Base-by-base conservation (phyloP, 2,888 invertebrate genomes). In the Heliconius erato region DNA sequence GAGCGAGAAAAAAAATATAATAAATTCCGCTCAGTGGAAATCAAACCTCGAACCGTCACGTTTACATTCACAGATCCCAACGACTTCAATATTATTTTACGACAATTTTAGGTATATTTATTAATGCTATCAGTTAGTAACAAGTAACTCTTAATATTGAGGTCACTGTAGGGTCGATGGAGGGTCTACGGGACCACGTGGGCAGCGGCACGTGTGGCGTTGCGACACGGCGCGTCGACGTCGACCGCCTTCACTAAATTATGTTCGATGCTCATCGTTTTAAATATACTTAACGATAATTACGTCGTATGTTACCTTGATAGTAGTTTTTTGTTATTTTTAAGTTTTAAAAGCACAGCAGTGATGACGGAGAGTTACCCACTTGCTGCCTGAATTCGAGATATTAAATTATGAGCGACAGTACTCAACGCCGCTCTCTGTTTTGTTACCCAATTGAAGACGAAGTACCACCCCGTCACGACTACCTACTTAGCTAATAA, bases 121-220 rank as follows among this genome's bases (percentile, higher is more conserved):
- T 23, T 32, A 7, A 6, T 5, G 74, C 35, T 14, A 23, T 11
- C 59, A 14, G 28, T 59, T 59, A 35, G 35, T 54, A 59, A 76
- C 32, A 14, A 54, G 59, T 71, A 16, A 69, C 23, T 40, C 49
- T 23, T 49, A 68, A 49, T 5, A 67, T 65, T 65, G 74, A 86
- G 67, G 67, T 67, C 67, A 67, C 28, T 67, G 26, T 28, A 28
- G 67, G 85, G 88, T 87, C 89, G 88, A 90, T 91, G 90, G 90
- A 88, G 88, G 89, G 88, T 88, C 88, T 88, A 87, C 87, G 80
- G 40, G 71, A 92, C 87, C 89, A 91, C 89, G 94, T 94, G 93
- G 94, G 93, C 83, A 63, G 89, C 88, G 90, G 91, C 94, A 90
- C 94, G 94, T 93, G 94, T 93, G 40, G 35, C 54, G 19, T 16